phyloP scores from a whole-genome alignment of 2,797 vertebrate genomes.

The Pteronotus mesoamericanus region DNA sequence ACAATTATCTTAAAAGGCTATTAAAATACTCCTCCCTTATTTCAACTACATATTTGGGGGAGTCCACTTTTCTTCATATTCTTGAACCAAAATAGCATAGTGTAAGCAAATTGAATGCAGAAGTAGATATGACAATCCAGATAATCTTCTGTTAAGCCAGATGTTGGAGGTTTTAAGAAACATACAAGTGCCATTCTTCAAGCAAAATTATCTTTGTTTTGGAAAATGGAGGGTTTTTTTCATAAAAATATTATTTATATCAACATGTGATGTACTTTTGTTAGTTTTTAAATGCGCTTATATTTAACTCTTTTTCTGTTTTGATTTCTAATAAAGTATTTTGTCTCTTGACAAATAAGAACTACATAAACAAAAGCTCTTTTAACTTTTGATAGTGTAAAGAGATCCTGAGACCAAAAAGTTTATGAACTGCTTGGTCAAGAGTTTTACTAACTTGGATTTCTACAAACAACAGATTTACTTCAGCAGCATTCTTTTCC shows the following conservation, averaged over 20 bases:
- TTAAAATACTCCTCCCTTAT: not conserved
- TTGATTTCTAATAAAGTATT: slow-evolving; percentile 5
- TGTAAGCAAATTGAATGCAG: not conserved
- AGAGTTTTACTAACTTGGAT: not conserved
- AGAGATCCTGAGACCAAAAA: not conserved
- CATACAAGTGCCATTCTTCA: not conserved
- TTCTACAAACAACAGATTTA: not conserved
- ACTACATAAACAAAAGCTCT: not conserved
- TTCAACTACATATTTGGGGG: not conserved
- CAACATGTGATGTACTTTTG: not conserved
- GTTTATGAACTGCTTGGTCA: not conserved
- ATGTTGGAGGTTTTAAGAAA: slow-evolving; percentile 20
- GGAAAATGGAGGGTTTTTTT: not conserved
- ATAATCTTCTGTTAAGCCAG: not conserved
- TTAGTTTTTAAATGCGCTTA: slow-evolving; percentile 8
- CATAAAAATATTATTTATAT: not conserved
- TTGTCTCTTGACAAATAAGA: not conserved
- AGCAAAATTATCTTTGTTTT: slow-evolving; percentile 41
- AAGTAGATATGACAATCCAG: not conserved
- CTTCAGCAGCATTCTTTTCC: slow-evolving; percentile 12
- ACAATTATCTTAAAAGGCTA: not conserved
- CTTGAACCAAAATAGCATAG: not conserved
- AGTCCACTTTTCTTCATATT: slow-evolving; percentile 43
- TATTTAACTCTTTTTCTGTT: not conserved
- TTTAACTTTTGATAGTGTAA: not conserved